A percentile compares a stretch with the other conserved stretches of the same genome.
These are phyloP conservation scores for Pituophis catenifer DNA, from an alignment of 2,113 vertebrate species.

Conservation along the genomic window DNA sequence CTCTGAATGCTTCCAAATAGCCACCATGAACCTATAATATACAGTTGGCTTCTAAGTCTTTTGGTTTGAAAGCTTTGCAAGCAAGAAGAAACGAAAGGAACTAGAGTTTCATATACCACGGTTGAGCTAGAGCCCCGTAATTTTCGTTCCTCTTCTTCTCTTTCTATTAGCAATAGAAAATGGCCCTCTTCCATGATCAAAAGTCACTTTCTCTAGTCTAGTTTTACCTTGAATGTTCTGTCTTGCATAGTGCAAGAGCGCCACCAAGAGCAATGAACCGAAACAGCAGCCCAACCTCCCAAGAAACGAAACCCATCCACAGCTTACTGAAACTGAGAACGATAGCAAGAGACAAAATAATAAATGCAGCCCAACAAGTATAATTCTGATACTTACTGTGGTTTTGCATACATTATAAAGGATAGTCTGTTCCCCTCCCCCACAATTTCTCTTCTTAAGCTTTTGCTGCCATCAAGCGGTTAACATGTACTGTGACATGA, in stretches of 20 bases:
- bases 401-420: background rate
- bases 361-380: background rate
- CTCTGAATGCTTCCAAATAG: background rate
- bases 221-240: background rate
- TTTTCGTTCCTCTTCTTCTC: background rate
- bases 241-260: background rate
- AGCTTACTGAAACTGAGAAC: background rate
- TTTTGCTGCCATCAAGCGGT: slow-evolving; percentile 6
- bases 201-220: background rate
- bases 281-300: background rate
- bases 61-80: background rate
- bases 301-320: background rate
- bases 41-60: background rate
- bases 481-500: background rate
- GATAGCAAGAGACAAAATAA: background rate
- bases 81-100: background rate
- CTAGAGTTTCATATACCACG: too few species aligned
- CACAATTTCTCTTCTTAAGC: background rate
- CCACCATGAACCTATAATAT: background rate
- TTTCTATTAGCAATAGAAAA: background rate
- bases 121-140: background rate
- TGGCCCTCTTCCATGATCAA: background rate
- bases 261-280: background rate
- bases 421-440: background rate
- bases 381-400: background rate